These are phyloP conservation scores for Pituophis catenifer DNA, from an alignment of 2,113 vertebrate genomes.

Conservation along the genomic window DNA sequence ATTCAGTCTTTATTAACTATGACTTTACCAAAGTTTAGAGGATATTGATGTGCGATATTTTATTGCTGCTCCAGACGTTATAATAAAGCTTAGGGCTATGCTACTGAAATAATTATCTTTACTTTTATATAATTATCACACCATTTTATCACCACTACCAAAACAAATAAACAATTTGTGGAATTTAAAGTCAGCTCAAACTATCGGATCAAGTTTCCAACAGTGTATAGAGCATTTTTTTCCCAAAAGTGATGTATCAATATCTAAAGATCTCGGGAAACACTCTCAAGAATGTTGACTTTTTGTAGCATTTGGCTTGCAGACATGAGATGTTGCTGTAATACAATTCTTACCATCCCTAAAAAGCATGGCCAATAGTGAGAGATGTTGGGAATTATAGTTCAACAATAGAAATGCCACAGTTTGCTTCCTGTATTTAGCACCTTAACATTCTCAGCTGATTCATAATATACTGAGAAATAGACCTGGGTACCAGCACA, in stretches of 20 bases:
- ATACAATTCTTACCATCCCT: not conserved
- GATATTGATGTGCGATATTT: not conserved
- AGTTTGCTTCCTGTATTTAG: not conserved
- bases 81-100: not conserved
- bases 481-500: not conserved
- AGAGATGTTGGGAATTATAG: not conserved
- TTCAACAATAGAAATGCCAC: not conserved
- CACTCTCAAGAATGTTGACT: not conserved
- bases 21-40: not conserved
- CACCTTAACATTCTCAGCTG: not conserved
- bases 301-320: not conserved
- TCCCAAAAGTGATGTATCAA: not conserved
- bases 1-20: not conserved
- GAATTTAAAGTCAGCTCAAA: not conserved
- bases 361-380: not conserved
- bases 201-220: not conserved
- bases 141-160: not conserved
- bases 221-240: not conserved
- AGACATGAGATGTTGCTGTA: not conserved
- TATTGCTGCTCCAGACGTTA: not conserved
- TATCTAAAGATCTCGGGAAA: not conserved
- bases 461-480: not conserved
- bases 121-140: not conserved
- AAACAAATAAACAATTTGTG: not conserved
- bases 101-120: not conserved